Conservation (phyloP, 2,797 vertebrate genomes). For the Tragelaphus eurycerus region DNA sequence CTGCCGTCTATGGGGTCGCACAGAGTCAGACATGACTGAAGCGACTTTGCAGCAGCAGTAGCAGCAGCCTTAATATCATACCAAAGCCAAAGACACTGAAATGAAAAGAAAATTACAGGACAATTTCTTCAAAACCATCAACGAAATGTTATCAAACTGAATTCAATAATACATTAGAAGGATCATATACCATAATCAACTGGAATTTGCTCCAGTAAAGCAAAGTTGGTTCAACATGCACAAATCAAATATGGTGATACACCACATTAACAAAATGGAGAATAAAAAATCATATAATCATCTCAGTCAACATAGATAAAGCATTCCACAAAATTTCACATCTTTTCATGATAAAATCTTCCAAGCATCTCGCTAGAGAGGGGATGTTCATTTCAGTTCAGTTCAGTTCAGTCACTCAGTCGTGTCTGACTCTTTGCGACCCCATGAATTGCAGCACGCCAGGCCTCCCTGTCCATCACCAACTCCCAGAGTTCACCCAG, state of each 20-base stretch:
- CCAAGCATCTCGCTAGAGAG: not conserved
- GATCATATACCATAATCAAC: not conserved
- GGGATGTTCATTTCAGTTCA: too few species aligned
- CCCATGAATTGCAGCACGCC: too few species aligned
- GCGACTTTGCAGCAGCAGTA: too few species aligned
- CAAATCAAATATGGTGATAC: not conserved
- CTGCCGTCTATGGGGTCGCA: too few species aligned
- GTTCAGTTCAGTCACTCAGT: too few species aligned
- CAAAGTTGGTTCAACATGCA: not conserved
- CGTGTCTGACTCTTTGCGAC: too few species aligned
- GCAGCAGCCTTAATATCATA: not conserved
- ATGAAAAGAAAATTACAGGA: not conserved
- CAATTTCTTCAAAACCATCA: not conserved
- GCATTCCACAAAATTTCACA: not conserved
- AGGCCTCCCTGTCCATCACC: too few species aligned
- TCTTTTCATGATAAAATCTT: not conserved
- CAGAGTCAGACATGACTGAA: too few species aligned
- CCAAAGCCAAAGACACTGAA: not conserved
- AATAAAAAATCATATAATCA: not conserved
- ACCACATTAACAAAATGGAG: not conserved
- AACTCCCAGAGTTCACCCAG: too few species aligned
- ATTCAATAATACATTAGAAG: not conserved
- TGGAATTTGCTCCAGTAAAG: not conserved
- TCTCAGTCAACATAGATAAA: not conserved
- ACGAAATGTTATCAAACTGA: not conserved